Conservation (phyloP, 2,113 vertebrate genomes). For the Scalopus aquaticus region DNA sequence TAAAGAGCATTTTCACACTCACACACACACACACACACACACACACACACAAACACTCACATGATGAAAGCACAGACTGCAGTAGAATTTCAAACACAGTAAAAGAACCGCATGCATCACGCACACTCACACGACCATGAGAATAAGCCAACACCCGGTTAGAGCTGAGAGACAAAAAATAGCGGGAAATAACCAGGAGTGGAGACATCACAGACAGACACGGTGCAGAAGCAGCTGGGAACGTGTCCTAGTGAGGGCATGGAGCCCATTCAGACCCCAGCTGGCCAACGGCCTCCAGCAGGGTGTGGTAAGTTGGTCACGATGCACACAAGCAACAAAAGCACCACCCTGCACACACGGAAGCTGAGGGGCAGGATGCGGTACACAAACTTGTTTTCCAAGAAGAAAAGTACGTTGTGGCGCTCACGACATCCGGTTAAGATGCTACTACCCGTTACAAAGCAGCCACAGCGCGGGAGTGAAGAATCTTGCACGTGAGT, state of each 20-base stretch:
- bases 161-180: not conserved
- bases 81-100: slow-evolving; percentile 22
- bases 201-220: not conserved
- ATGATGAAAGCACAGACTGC: not conserved
- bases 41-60: not conserved
- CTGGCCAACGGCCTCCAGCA: not conserved
- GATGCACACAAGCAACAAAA: not conserved
- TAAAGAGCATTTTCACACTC: not conserved
- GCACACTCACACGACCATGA: not conserved
- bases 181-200: not conserved
- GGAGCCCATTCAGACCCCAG: not conserved
- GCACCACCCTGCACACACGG: not conserved
- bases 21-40: not conserved
- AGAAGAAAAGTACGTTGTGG: not conserved
- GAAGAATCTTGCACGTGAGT: not conserved
- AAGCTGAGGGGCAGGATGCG: not conserved
- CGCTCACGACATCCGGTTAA: not conserved
- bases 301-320: not conserved
- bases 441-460: not conserved
- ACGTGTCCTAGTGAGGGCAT: not conserved
- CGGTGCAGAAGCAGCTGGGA: not conserved
- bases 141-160: slow-evolving; percentile 8
- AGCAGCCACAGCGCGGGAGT: not conserved
- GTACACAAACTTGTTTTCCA: not conserved
- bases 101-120: slow-evolving; percentile 7